Evolutionary conservation across 2,888 invertebrate species (phyloP).

Genomic region (Ellobium chinense): DNA sequence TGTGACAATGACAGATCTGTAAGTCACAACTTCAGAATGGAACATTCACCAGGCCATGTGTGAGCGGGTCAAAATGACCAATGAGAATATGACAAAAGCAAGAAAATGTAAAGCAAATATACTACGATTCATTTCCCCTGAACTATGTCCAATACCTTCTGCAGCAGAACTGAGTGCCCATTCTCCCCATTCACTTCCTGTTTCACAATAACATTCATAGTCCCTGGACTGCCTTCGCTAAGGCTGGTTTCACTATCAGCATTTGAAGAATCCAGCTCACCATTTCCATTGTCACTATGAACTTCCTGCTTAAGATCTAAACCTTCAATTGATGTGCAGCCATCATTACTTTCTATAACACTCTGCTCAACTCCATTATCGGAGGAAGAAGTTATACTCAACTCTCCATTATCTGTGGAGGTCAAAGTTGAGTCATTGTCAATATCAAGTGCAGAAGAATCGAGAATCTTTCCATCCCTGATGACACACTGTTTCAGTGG

Average conservation of each 20-base stretch:
- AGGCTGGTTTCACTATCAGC: slow-evolving; percentile 9
- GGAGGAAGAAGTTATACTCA: slow-evolving; percentile 1
- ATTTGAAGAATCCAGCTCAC: slow-evolving; percentile 22
- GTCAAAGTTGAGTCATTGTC: slow-evolving; percentile 20
- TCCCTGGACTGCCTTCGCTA: neutral
- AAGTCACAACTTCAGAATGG: no score
- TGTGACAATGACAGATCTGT: no score
- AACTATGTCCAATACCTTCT: slow-evolving; percentile 26
- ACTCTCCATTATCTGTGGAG: slow-evolving; percentile 21
- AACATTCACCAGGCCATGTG: no score
- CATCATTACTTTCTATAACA: neutral
- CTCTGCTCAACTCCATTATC: slow-evolving; percentile 17
- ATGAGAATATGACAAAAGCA: no score
- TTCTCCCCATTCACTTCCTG: neutral
- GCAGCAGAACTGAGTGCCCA: slow-evolving; percentile 23
- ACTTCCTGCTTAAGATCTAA: neutral
- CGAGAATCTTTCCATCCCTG: slow-evolving; percentile 26
- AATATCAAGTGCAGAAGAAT: neutral
- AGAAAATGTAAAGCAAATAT: no score
- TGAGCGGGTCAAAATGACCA: no score
- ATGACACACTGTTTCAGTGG: slow-evolving; percentile 37
- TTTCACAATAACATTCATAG: slow-evolving; percentile 18
- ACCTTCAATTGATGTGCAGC: neutral
- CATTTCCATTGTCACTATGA: neutral
- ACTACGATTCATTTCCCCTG: slow-evolving; percentile 17